A percentile compares a stretch with the other conserved stretches of the same genome.
Evolutionary conservation across 37 sponge, comb jelly and placozoan genomes (phyloP).

Genomic region (Agelas oroides): DNA sequence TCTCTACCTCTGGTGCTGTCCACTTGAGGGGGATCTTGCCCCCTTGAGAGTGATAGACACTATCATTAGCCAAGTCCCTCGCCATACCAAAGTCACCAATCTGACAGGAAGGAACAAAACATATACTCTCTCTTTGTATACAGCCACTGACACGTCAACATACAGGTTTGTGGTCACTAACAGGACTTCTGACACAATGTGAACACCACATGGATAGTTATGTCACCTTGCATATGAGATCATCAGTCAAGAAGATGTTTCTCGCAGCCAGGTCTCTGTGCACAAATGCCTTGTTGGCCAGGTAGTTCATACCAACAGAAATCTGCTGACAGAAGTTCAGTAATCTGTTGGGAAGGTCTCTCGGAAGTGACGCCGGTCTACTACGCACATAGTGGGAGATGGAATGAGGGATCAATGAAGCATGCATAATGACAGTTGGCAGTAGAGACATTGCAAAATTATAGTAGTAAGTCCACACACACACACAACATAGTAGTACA

Average conservation of each 20-base stretch:
- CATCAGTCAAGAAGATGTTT: slow-evolving; percentile 68
- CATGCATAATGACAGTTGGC: too few relatives aligned
- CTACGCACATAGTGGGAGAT: background rate
- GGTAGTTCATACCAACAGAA: slow-evolving; percentile 71
- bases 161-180: background rate
- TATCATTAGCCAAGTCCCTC: slow-evolving; percentile 50
- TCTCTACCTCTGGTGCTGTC: slow-evolving; percentile 80
- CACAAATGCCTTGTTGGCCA: slow-evolving; percentile 56
- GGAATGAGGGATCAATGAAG: background rate
- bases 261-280: slow-evolving; percentile 83
- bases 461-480: too few relatives aligned
- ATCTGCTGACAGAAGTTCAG: slow-evolving; percentile 62
- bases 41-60: slow-evolving; percentile 54
- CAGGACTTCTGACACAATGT: slow-evolving; percentile 13
- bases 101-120: slow-evolving; percentile 17
- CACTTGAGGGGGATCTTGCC: slow-evolving; percentile 70
- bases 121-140: too few relatives aligned
- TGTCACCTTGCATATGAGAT: slow-evolving; percentile 65
- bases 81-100: slow-evolving; percentile 88
- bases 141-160: too few relatives aligned
- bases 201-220: too few relatives aligned
- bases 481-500: too few relatives aligned
- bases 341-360: slow-evolving; percentile 18
- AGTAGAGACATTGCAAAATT: too few relatives aligned
- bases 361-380: background rate